Percentiles rank a stretch among this genome's conserved stretches.
Conservation (phyloP, 2,888 invertebrate species). For the Meandrusa payeni region DNA sequence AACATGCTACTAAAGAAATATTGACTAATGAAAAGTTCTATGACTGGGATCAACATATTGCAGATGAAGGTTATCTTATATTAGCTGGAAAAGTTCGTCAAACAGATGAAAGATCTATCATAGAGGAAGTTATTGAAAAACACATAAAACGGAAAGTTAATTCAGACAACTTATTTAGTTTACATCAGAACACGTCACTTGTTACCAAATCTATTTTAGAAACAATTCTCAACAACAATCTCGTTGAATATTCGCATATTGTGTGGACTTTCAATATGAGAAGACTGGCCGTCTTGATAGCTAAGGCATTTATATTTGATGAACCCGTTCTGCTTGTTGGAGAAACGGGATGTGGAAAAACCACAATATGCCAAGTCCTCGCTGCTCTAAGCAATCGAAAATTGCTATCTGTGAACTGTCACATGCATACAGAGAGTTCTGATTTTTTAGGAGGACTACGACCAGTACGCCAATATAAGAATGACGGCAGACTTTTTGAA, state of each 20-base stretch:
- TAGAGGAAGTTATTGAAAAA: slow-evolving; percentile 88
- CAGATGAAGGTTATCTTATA: slow-evolving; percentile 97
- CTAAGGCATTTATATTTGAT: slow-evolving; percentile 92
- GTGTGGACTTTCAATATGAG: slow-evolving; percentile 98
- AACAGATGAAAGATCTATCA: slow-evolving; percentile 89
- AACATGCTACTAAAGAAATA: slow-evolving; percentile 82
- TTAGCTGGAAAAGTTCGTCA: slow-evolving; percentile 95
- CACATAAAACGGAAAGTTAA: slow-evolving; percentile 89
- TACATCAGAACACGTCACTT: slow-evolving; percentile 84
- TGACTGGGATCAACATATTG: slow-evolving; percentile 98
- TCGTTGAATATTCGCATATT: slow-evolving; percentile 86
- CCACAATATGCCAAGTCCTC: slow-evolving; percentile 95
- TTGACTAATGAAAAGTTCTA: slow-evolving; percentile 84
- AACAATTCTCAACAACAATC: slow-evolving; percentile 78
- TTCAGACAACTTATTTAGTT: slow-evolving; percentile 86
- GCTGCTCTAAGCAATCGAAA: slow-evolving; percentile 84
- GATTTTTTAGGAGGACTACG: slow-evolving; percentile 98
- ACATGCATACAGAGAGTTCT: slow-evolving; percentile 98
- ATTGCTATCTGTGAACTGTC: slow-evolving; percentile 95
- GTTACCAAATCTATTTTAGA: slow-evolving; percentile 88
- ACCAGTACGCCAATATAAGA: slow-evolving; percentile 87
- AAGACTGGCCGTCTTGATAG: slow-evolving; percentile 87
- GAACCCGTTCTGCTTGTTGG: slow-evolving; percentile 98
- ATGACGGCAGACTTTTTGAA: slow-evolving; percentile 89
- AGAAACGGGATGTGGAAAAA: slow-evolving; percentile 99